A percentile compares a stretch with the other conserved stretches of the same genome.
These are phyloP conservation scores for Arenaria interpres DNA, from an alignment of 2,113 vertebrate species.

Conservation along the genomic window DNA sequence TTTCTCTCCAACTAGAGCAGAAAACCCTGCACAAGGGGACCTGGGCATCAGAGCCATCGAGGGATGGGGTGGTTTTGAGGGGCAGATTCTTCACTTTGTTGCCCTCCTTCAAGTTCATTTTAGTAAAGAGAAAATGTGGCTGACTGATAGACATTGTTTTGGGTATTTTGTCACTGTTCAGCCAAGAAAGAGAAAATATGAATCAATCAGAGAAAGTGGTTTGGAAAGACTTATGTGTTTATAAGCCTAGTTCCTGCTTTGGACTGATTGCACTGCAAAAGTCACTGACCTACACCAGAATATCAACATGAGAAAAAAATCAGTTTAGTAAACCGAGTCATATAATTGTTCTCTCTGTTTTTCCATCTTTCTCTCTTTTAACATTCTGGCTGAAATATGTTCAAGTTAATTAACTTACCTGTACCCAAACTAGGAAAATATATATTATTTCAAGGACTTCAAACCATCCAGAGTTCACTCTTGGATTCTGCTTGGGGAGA, in stretches of 20 bases:
- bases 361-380: background rate
- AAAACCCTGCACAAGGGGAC: background rate
- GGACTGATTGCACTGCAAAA: background rate
- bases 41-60: rapidly evolving
- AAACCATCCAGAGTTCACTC: background rate
- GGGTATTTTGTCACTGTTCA: background rate
- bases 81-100: background rate
- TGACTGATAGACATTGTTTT: background rate
- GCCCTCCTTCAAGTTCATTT: background rate
- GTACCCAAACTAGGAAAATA: background rate
- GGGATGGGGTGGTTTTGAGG: background rate
- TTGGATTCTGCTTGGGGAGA: background rate
- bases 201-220: background rate
- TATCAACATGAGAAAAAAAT: background rate
- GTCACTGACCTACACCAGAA: conserved; percentile 6
- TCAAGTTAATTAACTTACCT: background rate
- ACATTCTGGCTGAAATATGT: background rate
- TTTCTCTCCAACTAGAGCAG: background rate
- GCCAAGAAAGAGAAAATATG: background rate
- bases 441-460: background rate
- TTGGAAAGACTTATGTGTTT: background rate
- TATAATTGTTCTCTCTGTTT: background rate
- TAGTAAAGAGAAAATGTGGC: background rate
- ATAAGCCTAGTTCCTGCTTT: conserved; percentile 8
- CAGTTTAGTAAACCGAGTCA: background rate